These are phyloP conservation scores for Urocynchramus pylzowi DNA, from an alignment of 2,113 vertebrate species.

Conservation along the genomic window DNA sequence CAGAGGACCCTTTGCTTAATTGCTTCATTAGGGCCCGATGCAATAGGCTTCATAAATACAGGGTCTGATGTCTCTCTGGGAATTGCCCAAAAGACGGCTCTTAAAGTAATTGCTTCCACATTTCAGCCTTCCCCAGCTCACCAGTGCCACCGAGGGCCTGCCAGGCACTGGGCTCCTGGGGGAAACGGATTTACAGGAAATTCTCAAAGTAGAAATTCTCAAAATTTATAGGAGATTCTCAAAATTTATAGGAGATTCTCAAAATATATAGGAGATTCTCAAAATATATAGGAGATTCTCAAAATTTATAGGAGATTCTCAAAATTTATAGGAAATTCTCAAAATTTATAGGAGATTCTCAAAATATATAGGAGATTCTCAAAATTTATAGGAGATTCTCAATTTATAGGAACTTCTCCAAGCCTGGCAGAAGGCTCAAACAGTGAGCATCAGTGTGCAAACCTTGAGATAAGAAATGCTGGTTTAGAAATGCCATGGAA, in stretches of 20 bases:
- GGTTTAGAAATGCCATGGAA: not conserved
- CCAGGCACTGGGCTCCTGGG: not conserved
- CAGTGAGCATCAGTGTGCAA: not conserved
- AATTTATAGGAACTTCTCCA: not conserved
- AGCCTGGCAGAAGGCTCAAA: not conserved
- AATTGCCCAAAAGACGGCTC: constrained; percentile 93
- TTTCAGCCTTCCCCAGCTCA: constrained; percentile 82
- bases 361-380: too few species aligned
- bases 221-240: too few species aligned
- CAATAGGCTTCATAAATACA: constrained; percentile 90
- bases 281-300: too few species aligned
- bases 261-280: too few species aligned
- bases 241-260: too few species aligned
- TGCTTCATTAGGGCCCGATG: constrained; percentile 96
- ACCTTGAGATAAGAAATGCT: not conserved
- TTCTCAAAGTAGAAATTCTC: too few species aligned
- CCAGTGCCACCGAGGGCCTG: constrained; percentile 67
- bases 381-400: too few species aligned
- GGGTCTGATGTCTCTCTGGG: constrained; percentile 90
- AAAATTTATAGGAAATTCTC: too few species aligned
- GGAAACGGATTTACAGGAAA: not conserved
- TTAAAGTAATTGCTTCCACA: constrained; percentile 97
- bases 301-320: too few species aligned
- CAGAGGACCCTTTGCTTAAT: constrained; percentile 91
- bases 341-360: too few species aligned